Evolutionary conservation across 2,888 invertebrate species (phyloP), one percentile per base, ranked within the genome.

Genomic region (Amphipyra berbera): DNA sequence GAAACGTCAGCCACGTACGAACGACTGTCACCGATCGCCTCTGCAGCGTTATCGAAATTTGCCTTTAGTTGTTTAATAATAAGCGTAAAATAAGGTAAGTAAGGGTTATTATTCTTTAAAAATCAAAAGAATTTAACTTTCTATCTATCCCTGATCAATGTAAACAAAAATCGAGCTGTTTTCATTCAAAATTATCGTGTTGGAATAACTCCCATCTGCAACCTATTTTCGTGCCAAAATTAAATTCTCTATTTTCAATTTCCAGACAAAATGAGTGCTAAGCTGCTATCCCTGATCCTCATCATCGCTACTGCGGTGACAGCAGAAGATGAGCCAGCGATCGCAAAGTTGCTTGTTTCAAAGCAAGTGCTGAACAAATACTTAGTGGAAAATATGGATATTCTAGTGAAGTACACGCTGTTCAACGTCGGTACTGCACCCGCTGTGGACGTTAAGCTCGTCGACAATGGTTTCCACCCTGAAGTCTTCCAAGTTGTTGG

Each of bases 281-380:
- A 94, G 89, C 83, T 95, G 47, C 78, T 95, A 65, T 88, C 95
- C 21, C 78, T 94, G 64, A 86, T 95, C 41, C 83, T 96, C 33
- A 88, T 95, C 69, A 84, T 95, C 67, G 88, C 94, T 38, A 89
- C 93, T 40, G 90, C 88, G 56, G 94, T 94, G 68, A 89, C 92
- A 63, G 95, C 96, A 46, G 96, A 96, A 65, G 97, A 97, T 72
- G 97, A 97, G 81, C 97, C 97, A 45, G 95, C 96, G 48, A 96
- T 96, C 56, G 99, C 99, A 15, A 96, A 97, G 82, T 95, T 99
- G 50, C 94, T 99, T 68, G 97, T 98, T 27, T 98, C 98, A 9
- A 99, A 99, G 94, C 98, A 98, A 93, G 97, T 99, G 83, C 96
- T 99, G 66, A 99, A 99, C 89, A 98, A 98, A 93, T 99, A 98